Evolutionary conservation across 2,113 vertebrate species (phyloP), one percentile per base, ranked within the genome.

Genomic region (Poeciliopsis prolifica): DNA sequence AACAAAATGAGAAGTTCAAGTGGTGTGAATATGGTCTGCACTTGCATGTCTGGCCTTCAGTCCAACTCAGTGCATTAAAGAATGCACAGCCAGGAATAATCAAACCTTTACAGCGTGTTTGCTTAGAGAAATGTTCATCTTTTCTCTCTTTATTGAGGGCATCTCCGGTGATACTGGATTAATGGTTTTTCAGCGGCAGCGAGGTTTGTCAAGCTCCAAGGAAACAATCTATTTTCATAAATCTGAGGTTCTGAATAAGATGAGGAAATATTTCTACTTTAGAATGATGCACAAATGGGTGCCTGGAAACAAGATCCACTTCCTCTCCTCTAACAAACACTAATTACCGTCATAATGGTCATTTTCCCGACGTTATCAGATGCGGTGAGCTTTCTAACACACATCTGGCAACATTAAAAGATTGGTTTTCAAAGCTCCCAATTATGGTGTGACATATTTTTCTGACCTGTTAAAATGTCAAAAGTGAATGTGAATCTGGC

Each of bases 391-490:
- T 37, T 44, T 29, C n/a, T 19, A 14, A 65, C 58, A 51, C 26
- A 35, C 68, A n/a, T 33, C 70, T 58, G 24, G 14, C 19, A n/a
- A 31, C 24, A 26, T 28, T 4, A n/a, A 19, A 54, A 30, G 64
- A 28, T 6, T 31, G 15, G 19, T 40, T 72, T 73, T 63, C 2
- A 24, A 79, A 68, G 51, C 22, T 67, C 30, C 11, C 29, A 3
- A 13, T 4, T 5, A 65, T n/a, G 0, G 15, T 22, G 22, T 42
- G 62, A 64, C 48, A 68, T 58, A 70, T 63, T 70, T 51, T 62
- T 31, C 26, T 40, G 44, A 44, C 61, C 61, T 31, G 19, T 2
- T 73, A 1, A 81, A 81, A 87, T 72, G 73, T 77, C 61, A 84
- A 61, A 82, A 72, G 33, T 3, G 42, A 75, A 60, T 60, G 61